phyloP scores from a whole-genome alignment of 2,797 vertebrate genomes.

The Rhynchotus rufescens region DNA sequence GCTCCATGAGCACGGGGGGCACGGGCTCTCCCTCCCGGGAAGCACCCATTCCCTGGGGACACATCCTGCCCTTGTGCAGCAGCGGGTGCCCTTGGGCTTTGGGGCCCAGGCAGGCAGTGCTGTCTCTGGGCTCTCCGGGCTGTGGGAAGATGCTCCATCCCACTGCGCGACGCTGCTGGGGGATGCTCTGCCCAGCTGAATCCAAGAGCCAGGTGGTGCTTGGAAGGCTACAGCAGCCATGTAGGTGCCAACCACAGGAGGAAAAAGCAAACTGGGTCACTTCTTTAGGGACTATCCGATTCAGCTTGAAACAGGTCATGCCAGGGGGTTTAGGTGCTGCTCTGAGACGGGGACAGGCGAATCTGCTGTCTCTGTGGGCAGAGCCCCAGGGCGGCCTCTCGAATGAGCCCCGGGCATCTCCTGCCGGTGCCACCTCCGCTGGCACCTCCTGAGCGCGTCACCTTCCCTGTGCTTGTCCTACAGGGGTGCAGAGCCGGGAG shows the following conservation, averaged over 20 bases:
- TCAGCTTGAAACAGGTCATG: not conserved
- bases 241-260: not conserved
- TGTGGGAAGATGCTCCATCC: not conserved
- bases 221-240: not conserved
- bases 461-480: conserved; percentile 8
- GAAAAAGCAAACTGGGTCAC: not conserved
- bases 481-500: conserved; percentile 88
- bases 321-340: not conserved
- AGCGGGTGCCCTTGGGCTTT: not conserved
- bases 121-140: not conserved
- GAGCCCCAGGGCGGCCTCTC: not conserved
- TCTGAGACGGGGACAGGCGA: not conserved
- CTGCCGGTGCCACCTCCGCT: not conserved
- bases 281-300: not conserved
- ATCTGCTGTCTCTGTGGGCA: not conserved
- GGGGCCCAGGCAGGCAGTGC: conserved; percentile 68
- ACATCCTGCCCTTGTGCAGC: not conserved
- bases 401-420: not conserved
- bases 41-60: accelerated
- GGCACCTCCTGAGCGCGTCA: not conserved
- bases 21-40: not conserved
- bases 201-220: not conserved
- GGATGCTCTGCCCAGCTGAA: not conserved
- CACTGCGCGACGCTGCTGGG: not conserved
- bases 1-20: not conserved